Percentiles rank a stretch among this genome's conserved stretches.
Conservation (phyloP, 2,797 vertebrate genomes). For the Mallotus villosus region DNA sequence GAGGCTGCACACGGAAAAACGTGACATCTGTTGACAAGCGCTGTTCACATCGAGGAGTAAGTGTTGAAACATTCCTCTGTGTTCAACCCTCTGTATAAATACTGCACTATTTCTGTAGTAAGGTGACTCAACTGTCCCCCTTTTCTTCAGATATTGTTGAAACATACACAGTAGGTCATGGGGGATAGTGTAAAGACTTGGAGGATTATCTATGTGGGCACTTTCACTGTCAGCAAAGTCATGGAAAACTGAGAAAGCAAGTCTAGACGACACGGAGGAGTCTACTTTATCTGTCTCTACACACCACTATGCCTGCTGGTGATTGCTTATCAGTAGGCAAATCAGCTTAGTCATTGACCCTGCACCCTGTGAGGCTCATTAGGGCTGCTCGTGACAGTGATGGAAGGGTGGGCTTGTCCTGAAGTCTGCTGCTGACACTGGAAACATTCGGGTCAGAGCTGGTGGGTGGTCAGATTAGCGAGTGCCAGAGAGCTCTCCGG, state of each 20-base stretch:
- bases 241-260: conserved; percentile 7
- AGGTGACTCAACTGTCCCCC: background rate
- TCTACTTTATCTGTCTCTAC: conserved; percentile 36
- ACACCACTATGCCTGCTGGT: conserved; percentile 43
- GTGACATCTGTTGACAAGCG: conserved; percentile 25
- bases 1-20: conserved; percentile 24
- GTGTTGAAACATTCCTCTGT: background rate
- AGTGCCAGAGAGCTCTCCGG: conserved; percentile 53
- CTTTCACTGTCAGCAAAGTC: conserved; percentile 9
- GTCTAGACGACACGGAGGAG: conserved; percentile 14
- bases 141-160: conserved; percentile 23
- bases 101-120: too few relatives aligned
- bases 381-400: conserved; percentile 82
- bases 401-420: conserved; percentile 79
- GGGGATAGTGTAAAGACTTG: background rate
- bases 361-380: conserved; percentile 78
- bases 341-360: conserved; percentile 85
- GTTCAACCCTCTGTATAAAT: background rate
- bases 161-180: conserved; percentile 8
- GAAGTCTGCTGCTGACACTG: conserved; percentile 74
- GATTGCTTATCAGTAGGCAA: conserved; percentile 82
- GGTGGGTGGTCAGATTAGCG: conserved; percentile 67
- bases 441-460: conserved; percentile 81
- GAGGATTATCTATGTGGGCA: conserved; percentile 2
- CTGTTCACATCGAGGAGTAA: background rate